Percentiles rank a stretch among this genome's conserved stretches.
Conservation (phyloP, 2,888 invertebrate genomes). For the Tuberolachnus salignus region DNA sequence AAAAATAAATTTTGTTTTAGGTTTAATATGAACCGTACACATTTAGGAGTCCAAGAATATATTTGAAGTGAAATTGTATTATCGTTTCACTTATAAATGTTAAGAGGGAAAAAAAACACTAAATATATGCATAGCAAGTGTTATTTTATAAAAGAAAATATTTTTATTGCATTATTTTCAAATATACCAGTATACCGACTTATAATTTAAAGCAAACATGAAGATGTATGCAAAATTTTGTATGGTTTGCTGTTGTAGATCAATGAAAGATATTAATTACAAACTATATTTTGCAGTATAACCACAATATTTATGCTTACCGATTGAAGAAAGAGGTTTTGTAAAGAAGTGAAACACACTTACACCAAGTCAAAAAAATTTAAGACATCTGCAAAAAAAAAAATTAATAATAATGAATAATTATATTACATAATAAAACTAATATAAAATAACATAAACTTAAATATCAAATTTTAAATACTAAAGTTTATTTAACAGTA, state of each 20-base stretch:
- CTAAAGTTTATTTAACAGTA: too few species aligned
- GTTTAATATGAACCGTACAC: too few species aligned
- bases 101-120: too few species aligned
- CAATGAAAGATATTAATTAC: neutral
- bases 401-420: neutral
- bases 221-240: slow-evolving; percentile 3
- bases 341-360: slow-evolving; percentile 42
- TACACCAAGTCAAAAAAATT: slow-evolving; percentile 19
- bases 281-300: slow-evolving; percentile 5
- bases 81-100: too few species aligned
- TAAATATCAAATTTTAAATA: too few species aligned
- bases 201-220: neutral
- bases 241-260: slow-evolving; percentile 42
- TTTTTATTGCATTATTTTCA: neutral
- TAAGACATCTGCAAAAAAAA: slow-evolving; percentile 53
- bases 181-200: neutral
- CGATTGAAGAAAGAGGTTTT: slow-evolving; percentile 34
- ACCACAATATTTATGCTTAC: slow-evolving; percentile 47
- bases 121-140: too few species aligned
- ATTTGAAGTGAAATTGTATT: too few species aligned
- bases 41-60: too few species aligned
- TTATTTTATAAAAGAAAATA: neutral
- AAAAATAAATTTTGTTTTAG: too few species aligned
- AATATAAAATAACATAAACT: too few species aligned
- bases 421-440: neutral